Conservation (phyloP, 2,888 invertebrate species). For the Rhorus exstirpatorius region DNA sequence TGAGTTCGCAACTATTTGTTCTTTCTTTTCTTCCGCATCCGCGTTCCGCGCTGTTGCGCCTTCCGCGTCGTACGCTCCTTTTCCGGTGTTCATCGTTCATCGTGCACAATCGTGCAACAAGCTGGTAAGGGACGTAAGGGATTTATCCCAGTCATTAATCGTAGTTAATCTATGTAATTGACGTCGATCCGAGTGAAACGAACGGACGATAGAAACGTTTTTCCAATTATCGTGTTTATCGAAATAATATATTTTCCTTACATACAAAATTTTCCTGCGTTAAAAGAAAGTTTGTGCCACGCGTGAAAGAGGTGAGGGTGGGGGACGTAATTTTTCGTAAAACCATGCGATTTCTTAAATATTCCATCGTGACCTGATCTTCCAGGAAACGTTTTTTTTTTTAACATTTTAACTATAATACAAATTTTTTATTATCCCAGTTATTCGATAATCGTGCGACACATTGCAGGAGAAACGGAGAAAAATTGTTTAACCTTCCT, state of each 20-base stretch:
- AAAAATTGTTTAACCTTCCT: slow-evolving; percentile 26
- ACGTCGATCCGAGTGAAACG: slow-evolving; percentile 20
- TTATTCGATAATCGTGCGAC: background rate
- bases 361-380: background rate
- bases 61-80: too few relatives aligned
- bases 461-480: background rate
- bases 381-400: background rate
- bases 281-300: slow-evolving; percentile 29
- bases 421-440: background rate
- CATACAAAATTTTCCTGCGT: slow-evolving; percentile 7
- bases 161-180: slow-evolving; percentile 69
- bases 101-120: too few relatives aligned
- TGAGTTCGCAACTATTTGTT: too few relatives aligned
- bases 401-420: background rate
- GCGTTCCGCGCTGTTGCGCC: too few relatives aligned
- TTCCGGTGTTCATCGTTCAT: too few relatives aligned
- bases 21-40: too few relatives aligned
- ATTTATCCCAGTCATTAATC: slow-evolving; percentile 73
- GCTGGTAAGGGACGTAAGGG: too few relatives aligned
- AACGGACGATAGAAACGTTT: slow-evolving; percentile 25
- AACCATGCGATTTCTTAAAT: background rate
- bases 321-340: slow-evolving; percentile 14
- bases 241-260: slow-evolving; percentile 35
- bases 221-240: slow-evolving; percentile 20
- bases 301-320: slow-evolving; percentile 65